Evolutionary conservation across 2,888 invertebrate species (phyloP).

Genomic region (Epirrhoe alternata): DNA sequence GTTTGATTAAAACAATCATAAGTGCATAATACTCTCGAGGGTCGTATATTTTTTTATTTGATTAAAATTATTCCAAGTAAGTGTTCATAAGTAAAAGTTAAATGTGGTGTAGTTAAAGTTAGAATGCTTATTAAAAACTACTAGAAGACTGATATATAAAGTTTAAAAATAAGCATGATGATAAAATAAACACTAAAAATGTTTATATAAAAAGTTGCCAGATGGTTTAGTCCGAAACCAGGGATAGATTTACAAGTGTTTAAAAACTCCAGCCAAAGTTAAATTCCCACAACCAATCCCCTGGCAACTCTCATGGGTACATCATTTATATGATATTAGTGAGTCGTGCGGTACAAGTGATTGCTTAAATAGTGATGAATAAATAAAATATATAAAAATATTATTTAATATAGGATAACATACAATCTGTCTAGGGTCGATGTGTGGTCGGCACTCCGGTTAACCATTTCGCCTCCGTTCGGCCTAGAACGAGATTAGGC

Average conservation of each 20-base stretch:
- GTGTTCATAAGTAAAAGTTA: neutral
- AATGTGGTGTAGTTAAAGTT: neutral
- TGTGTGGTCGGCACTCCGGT: conserved; percentile 82
- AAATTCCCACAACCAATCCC: conserved; percentile 21
- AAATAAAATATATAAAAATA: conserved; percentile 42
- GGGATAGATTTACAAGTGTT: neutral
- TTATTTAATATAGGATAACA: conserved; percentile 66
- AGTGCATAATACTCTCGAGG: neutral
- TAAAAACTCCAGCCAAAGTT: conserved; percentile 10
- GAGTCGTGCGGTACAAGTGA: conserved; percentile 37
- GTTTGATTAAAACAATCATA: too few relatives aligned
- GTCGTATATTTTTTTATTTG: neutral
- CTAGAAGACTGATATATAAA: neutral
- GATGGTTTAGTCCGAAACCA: conserved; percentile 20
- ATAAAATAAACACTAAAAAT: conserved; percentile 7
- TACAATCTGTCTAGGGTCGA: conserved; percentile 84
- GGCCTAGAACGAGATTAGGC: conserved; percentile 79
- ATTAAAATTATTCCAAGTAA: neutral
- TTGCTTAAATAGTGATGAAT: conserved; percentile 31
- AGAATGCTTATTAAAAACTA: conserved; percentile 1
- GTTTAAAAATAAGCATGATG: conserved; percentile 23
- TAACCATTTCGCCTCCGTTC: conserved; percentile 82
- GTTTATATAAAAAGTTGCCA: conserved; percentile 29
- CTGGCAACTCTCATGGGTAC: conserved; percentile 36
- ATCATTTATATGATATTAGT: conserved; percentile 16